Evolutionary conservation across 2,113 vertebrate genomes (phyloP).

Genomic region (Tauraco erythrolophus): DNA sequence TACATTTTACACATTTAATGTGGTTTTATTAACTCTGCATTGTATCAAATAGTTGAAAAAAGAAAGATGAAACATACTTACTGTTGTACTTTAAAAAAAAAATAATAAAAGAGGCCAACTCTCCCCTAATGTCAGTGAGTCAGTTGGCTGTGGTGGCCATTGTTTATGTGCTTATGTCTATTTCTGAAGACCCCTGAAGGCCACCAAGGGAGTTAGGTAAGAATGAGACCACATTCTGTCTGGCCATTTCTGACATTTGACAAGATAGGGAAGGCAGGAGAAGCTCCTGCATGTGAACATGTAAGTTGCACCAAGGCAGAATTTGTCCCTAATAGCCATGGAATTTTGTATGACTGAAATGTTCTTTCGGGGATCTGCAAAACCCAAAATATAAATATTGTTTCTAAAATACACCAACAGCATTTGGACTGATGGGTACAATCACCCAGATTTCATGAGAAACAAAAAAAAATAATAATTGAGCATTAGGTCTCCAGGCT

Average conservation of each 20-base stretch:
- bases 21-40: background rate
- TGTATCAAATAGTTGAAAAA: background rate
- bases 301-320: background rate
- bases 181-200: background rate
- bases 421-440: background rate
- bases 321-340: background rate
- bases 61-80: background rate
- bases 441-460: background rate
- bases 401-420: background rate
- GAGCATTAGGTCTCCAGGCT: background rate
- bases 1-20: background rate
- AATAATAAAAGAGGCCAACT: background rate
- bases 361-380: background rate
- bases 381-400: background rate
- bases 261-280: background rate
- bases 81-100: background rate
- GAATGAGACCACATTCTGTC: background rate
- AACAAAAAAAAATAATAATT: background rate
- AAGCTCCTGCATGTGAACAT: background rate
- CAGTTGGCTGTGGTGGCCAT: background rate
- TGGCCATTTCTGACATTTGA: background rate
- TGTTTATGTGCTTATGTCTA: background rate
- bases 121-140: background rate
- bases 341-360: background rate
- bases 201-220: background rate